These are phyloP conservation scores for Cantharis flavilabris DNA, from an alignment of 2,888 invertebrate genomes.

Conservation along the genomic window DNA sequence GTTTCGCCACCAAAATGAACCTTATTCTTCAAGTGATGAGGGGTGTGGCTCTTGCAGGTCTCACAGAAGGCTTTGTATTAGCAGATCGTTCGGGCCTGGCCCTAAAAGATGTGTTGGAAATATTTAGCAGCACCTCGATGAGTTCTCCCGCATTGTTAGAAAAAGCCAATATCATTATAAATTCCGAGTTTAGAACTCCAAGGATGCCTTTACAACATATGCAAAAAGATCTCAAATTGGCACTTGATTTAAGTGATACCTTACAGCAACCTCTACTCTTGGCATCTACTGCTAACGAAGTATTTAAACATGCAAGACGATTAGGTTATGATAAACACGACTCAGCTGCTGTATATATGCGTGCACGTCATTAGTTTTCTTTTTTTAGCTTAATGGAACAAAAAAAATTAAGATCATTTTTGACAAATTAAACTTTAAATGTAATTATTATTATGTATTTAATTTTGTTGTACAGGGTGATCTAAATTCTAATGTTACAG, in stretches of 20 bases:
- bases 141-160: constrained; percentile 81
- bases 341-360: constrained; percentile 89
- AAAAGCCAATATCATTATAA: constrained; percentile 69
- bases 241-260: constrained; percentile 84
- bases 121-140: constrained; percentile 82
- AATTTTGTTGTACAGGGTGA: background rate
- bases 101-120: constrained; percentile 87
- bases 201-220: constrained; percentile 88
- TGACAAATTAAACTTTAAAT: background rate
- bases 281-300: constrained; percentile 92
- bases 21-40: constrained; percentile 82
- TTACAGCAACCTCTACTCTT: constrained; percentile 90
- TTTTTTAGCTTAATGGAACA: constrained; percentile 1
- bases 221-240: constrained; percentile 93
- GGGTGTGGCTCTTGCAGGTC: constrained; percentile 87
- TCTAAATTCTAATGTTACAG: background rate
- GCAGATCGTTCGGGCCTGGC: constrained; percentile 91
- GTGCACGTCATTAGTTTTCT: constrained; percentile 75
- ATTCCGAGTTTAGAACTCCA: constrained; percentile 46
- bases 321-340: constrained; percentile 94
- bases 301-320: constrained; percentile 94
- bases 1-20: constrained; percentile 94
- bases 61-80: constrained; percentile 92
- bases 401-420: background rate
- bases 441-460: background rate